Conservation (phyloP, 2,113 vertebrate genomes). For the Orthonyx spaldingii region DNA sequence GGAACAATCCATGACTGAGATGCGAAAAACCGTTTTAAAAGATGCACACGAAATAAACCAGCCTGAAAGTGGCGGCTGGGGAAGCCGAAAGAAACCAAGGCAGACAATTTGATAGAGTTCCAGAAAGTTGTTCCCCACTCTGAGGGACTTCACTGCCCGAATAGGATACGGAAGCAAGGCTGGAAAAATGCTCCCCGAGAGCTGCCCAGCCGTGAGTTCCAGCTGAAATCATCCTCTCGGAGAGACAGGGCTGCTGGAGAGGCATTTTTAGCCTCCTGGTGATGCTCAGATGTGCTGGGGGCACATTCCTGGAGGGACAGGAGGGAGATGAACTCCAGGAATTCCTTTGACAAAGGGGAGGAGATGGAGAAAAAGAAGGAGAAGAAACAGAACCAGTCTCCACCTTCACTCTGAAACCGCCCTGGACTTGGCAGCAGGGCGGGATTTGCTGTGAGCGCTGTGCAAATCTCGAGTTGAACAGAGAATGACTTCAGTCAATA, state of each 20-base stretch:
- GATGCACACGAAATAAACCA: not conserved
- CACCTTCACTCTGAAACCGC: not conserved
- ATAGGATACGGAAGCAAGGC: not conserved
- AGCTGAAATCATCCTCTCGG: not conserved
- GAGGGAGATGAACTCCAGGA: not conserved
- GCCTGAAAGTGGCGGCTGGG: not conserved
- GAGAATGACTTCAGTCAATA: not conserved
- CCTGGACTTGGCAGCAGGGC: not conserved
- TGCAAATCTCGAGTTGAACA: not conserved
- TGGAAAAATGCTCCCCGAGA: not conserved
- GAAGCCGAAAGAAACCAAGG: not conserved
- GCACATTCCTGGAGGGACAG: not conserved
- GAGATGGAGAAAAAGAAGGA: not conserved
- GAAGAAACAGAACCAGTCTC: accelerated
- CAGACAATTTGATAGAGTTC: not conserved
- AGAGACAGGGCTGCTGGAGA: not conserved
- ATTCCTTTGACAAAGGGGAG: not conserved
- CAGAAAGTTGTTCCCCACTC: not conserved
- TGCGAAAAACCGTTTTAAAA: not conserved
- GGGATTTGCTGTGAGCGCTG: not conserved
- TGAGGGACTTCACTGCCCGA: not conserved
- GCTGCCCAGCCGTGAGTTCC: not conserved
- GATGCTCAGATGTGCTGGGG: not conserved
- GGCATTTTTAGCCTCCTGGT: not conserved
- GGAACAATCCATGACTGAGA: not conserved